phyloP scores from a whole-genome alignment of 2,113 vertebrate species.

The Marmota monax region DNA sequence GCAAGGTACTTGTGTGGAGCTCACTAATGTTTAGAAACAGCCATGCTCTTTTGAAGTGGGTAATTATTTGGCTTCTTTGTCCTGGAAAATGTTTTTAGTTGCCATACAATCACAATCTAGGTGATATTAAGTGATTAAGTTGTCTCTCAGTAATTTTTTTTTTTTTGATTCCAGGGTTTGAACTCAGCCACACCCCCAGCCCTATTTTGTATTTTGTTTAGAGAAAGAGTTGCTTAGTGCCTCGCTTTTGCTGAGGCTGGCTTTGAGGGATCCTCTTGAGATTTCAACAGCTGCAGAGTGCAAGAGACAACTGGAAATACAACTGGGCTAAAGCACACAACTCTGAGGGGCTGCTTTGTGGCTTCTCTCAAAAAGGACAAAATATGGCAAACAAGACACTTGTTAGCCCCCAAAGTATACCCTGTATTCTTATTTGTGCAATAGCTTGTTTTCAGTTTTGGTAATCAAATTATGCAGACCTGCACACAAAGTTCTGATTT shows the following conservation, averaged over 20 bases:
- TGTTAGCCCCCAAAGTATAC: not conserved
- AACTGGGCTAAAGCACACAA: not conserved
- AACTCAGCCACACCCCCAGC: no score
- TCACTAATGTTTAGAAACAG: not conserved
- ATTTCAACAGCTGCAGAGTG: not conserved
- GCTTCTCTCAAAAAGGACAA: not conserved
- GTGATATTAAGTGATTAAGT: not conserved
- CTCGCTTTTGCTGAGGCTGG: no score
- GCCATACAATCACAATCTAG: not conserved
- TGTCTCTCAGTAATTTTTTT: not conserved
- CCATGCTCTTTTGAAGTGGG: no score
- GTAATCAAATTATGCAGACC: not conserved
- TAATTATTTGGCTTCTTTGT: no score
- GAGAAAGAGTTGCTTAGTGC: no score
- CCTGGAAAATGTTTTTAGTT: not conserved
- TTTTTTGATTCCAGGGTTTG: no score
- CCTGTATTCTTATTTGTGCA: not conserved
- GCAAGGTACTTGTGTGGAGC: not conserved
- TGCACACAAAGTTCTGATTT: not conserved
- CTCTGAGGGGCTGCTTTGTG: not conserved
- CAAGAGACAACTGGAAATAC: not conserved
- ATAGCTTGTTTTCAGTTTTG: not conserved
- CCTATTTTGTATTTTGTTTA: no score
- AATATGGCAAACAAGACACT: not conserved
- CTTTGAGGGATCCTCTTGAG: no score